These are phyloP conservation scores for Agonopterix subpropinquella DNA, from an alignment of 2,888 invertebrate genomes.

Conservation along the genomic window DNA sequence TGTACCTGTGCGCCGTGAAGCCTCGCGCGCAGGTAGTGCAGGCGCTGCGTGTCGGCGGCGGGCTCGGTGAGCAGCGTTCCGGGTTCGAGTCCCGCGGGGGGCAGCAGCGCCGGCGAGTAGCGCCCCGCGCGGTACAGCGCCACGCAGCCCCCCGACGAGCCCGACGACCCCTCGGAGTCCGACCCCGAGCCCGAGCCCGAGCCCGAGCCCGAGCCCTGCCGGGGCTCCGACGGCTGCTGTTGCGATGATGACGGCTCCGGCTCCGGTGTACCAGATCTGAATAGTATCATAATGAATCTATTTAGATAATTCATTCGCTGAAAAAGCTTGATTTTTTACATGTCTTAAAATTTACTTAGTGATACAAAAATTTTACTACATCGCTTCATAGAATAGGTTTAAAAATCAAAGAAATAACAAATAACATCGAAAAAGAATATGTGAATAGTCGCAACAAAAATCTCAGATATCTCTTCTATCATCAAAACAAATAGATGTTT, in stretches of 20 bases:
- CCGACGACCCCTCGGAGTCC: constrained; percentile 24
- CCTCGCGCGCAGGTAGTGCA: constrained; percentile 83
- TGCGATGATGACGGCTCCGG: constrained; percentile 11
- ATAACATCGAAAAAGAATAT: too few relatives aligned
- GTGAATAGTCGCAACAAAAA: too few relatives aligned
- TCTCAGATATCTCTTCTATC: too few relatives aligned
- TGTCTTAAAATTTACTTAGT: too few relatives aligned
- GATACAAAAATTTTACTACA: too few relatives aligned
- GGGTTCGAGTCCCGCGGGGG: constrained; percentile 77
- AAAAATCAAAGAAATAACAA: too few relatives aligned
- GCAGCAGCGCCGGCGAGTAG: constrained; percentile 87
- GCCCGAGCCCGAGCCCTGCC: constrained; percentile 12
- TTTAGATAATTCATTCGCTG: too few relatives aligned
- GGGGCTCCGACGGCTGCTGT: constrained; percentile 10
- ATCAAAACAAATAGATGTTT: too few relatives aligned
- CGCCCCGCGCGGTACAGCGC: constrained; percentile 83
- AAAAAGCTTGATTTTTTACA: too few relatives aligned
- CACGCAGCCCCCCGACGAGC: constrained; percentile 31
- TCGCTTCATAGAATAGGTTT: too few relatives aligned
- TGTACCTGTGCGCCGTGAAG: constrained; percentile 42
- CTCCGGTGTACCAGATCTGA: not conserved
- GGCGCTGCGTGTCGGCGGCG: constrained; percentile 83
- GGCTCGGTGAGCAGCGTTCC: constrained; percentile 86
- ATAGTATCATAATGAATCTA: not conserved
- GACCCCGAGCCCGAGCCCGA: constrained; percentile 9